phyloP scores from a whole-genome alignment of 2,113 vertebrate species.

The Bungarus multicinctus region DNA sequence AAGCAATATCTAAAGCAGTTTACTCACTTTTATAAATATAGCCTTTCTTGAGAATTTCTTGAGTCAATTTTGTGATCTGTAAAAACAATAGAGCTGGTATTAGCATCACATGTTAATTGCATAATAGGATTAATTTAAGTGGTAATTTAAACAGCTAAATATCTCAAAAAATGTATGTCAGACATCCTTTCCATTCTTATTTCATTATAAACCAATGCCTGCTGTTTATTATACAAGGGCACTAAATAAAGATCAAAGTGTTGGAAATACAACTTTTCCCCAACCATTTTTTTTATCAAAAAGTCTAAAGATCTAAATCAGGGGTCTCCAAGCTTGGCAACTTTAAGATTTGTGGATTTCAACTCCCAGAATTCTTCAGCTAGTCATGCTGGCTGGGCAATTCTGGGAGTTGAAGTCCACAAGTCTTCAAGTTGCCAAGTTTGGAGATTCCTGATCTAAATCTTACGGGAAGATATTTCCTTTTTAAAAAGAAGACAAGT shows the following conservation, averaged over 20 bases:
- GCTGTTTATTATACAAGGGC: conserved; percentile 47
- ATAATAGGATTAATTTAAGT: background rate
- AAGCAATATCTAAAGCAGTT: background rate
- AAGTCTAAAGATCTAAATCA: conserved; percentile 64
- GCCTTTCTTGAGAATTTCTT: background rate
- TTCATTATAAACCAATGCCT: conserved; percentile 38
- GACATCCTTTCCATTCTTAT: background rate
- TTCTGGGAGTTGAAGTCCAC: too few species aligned
- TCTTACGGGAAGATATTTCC: conserved; percentile 64
- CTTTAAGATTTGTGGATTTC: too few species aligned
- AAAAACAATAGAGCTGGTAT: background rate
- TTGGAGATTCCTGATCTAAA: conserved; percentile 43
- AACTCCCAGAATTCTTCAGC: too few species aligned
- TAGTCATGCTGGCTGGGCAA: too few species aligned
- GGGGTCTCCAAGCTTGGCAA: too few species aligned
- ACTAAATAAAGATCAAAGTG: conserved; percentile 52
- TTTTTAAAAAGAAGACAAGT: conserved; percentile 36
- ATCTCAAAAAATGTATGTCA: background rate
- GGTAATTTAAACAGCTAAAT: background rate
- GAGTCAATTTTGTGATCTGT: background rate
- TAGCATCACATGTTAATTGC: background rate
- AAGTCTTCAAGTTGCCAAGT: too few species aligned
- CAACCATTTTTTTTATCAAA: conserved; percentile 69
- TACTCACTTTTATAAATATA: background rate
- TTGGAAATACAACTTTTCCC: conserved; percentile 54